Evolutionary conservation across 2,888 invertebrate species (phyloP), one percentile per base, ranked within the genome.

Genomic region (Volucella zonaria): DNA sequence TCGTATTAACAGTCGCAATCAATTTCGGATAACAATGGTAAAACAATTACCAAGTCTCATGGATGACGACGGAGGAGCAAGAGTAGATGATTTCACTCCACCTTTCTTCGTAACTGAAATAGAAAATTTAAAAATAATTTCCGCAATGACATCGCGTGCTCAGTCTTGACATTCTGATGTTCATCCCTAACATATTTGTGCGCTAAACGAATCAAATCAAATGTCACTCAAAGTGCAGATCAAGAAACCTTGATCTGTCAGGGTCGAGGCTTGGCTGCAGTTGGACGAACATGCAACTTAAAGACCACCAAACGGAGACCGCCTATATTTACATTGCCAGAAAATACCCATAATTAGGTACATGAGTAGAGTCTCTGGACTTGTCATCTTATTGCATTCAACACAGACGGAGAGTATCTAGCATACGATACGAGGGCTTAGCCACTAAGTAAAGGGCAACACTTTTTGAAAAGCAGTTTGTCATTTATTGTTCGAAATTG

Each of bases 161-260:
- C 3, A 49, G 9, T 61, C 15, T 56, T 68, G 74, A 68, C 66
- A 61, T 74, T n/a, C 61, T 14, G 14, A 59, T 67, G 76, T 14
- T 64, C 51, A 49, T 40, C 52, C 68, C 64, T 51, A n/a, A n/a
- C n/a, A n/a, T n/a, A 43, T 52, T 54, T 51, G 47, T 40, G 47
- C 18, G 38, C 58, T 73, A 61, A 85, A 73, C 81, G 85, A 81
- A 85, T 85, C 85, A 81, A 81, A 85, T 85, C 81, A 73, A 85
- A 85, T 85, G 81, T 85, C 85, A 77, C 61, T 81, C 76, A 71
- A 66, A 42, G 12, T 18, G 43, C 51, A n/a, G 12, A 47, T 51
- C 18, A 23, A 38, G 18, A 43, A 18, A 54, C 15, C 38, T 12
- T 31, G 64, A 31, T 31, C 31, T 31, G 31, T 31, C 31, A 31